These are phyloP conservation scores for Sitobion miscanthi DNA, from an alignment of 1,140 invertebrate genomes.

Conservation along the genomic window DNA sequence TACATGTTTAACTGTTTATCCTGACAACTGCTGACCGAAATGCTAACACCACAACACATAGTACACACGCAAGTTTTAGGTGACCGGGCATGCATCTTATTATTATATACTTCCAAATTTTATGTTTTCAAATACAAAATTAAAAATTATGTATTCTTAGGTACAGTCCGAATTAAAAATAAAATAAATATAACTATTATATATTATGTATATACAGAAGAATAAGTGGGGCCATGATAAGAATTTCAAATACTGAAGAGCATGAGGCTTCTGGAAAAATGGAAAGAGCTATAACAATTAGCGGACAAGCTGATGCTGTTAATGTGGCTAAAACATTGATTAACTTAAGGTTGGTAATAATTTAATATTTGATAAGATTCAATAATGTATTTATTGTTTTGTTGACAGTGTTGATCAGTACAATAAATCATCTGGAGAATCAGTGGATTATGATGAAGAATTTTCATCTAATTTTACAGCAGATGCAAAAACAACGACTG, in stretches of 20 bases:
- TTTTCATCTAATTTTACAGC: conserved; percentile 1
- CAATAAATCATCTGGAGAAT: conserved; percentile 52
- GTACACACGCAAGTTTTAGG: not conserved
- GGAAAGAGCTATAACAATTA: conserved; percentile 70
- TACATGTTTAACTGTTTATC: no score
- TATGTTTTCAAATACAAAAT: not conserved
- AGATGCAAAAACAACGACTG: conserved; percentile 44
- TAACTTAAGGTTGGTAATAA: conserved; percentile 72
- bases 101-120: not conserved
- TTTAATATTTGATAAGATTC: not conserved
- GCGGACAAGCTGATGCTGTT: conserved; percentile 72
- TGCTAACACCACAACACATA: not conserved
- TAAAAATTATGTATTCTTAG: not conserved
- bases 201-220: conserved; percentile 64
- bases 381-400: not conserved
- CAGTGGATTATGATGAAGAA: conserved; percentile 47
- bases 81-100: not conserved
- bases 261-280: conserved; percentile 66
- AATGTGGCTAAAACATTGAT: conserved; percentile 74
- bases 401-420: conserved; percentile 49
- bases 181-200: not conserved
- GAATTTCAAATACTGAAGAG: conserved; percentile 72
- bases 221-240: conserved; percentile 74
- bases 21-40: no score
- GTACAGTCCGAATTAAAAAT: not conserved